Evolutionary conservation across 2,888 invertebrate genomes (phyloP).

Genomic region (Fragum whitleyi): DNA sequence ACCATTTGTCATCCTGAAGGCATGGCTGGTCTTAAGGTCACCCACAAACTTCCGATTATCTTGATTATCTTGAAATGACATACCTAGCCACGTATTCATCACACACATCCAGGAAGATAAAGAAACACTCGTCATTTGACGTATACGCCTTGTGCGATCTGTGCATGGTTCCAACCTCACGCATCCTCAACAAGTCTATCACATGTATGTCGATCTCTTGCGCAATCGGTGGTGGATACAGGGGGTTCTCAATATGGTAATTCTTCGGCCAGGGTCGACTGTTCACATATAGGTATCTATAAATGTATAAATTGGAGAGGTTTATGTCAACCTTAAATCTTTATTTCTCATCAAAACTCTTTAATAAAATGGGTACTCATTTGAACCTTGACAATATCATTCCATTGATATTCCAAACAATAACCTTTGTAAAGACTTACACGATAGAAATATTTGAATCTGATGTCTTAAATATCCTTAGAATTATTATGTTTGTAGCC

Average conservation of each 20-base stretch:
- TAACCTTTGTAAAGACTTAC: too few species aligned
- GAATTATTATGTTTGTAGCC: too few species aligned
- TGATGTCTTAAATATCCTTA: too few species aligned
- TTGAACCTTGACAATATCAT: too few species aligned
- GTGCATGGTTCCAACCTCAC: slow-evolving; percentile 91
- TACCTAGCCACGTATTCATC: slow-evolving; percentile 94
- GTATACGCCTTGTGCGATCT: slow-evolving; percentile 93
- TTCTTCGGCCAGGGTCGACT: slow-evolving; percentile 93
- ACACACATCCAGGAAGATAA: slow-evolving; percentile 93
- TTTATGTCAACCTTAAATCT: too few species aligned
- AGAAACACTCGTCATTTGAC: slow-evolving; percentile 93
- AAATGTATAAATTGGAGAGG: too few species aligned
- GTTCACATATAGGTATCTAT: slow-evolving; percentile 91
- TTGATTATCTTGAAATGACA: too few species aligned
- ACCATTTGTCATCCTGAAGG: too few species aligned
- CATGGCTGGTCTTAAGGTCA: too few species aligned
- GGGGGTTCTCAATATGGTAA: slow-evolving; percentile 90
- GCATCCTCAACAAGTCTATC: slow-evolving; percentile 91
- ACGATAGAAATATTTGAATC: too few species aligned
- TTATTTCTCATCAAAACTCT: too few species aligned
- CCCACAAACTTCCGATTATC: slow-evolving; percentile 94
- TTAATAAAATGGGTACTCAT: slow-evolving; percentile 1
- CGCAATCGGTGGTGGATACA: slow-evolving; percentile 93
- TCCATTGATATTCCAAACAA: too few species aligned
- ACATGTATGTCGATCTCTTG: slow-evolving; percentile 95